Conservation (phyloP, 1,140 invertebrate genomes). For the Heliconius eleuchia region DNA sequence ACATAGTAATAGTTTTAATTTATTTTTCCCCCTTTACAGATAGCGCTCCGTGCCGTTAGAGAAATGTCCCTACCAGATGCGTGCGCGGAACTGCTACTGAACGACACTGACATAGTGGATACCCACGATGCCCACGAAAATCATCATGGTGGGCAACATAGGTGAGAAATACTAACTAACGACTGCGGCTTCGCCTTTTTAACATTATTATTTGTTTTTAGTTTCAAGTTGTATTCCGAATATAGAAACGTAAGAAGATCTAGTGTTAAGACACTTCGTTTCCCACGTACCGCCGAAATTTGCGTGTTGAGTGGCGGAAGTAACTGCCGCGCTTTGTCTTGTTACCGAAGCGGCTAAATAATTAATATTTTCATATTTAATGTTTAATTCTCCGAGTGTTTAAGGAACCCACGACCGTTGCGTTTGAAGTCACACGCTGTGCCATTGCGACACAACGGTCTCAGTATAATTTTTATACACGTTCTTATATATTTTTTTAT, state of each 20-base stretch:
- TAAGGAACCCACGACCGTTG: too few relatives aligned
- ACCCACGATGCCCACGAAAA: constrained; percentile 16
- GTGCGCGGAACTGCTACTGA: constrained; percentile 89
- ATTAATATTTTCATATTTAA: not conserved
- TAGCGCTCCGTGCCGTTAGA: constrained; percentile 93
- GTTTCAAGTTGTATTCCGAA: not conserved
- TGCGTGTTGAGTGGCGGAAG: not conserved
- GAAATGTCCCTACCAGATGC: constrained; percentile 97
- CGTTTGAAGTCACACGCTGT: too few relatives aligned
- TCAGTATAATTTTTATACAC: too few relatives aligned
- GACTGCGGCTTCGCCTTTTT: too few relatives aligned
- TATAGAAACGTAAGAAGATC: not conserved
- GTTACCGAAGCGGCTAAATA: not conserved
- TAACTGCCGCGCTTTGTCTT: not conserved
- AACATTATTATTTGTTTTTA: not conserved
- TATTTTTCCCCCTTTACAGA: constrained; percentile 72
- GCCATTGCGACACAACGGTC: too few relatives aligned
- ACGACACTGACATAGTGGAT: constrained; percentile 82
- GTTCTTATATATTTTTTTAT: not conserved
- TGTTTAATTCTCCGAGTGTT: too few relatives aligned
- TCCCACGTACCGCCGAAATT: not conserved
- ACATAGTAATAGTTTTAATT: too few relatives aligned
- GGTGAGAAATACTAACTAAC: too few relatives aligned
- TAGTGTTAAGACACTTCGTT: not conserved
- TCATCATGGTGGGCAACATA: too few relatives aligned